Conservation (phyloP, 92 coral and sea anemone species). For the Heteractis magnifica region DNA sequence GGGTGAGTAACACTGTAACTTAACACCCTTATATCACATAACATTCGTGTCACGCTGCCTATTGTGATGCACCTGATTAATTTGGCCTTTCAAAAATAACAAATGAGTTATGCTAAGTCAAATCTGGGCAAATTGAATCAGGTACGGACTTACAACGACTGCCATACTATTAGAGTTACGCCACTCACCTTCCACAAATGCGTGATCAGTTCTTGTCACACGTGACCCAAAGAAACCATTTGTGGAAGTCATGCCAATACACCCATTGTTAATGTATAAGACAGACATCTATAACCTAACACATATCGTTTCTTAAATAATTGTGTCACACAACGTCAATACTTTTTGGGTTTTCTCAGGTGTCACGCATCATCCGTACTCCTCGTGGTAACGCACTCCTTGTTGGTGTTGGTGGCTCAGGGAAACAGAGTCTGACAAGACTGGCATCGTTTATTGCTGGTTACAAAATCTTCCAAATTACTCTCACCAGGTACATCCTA, state of each 20-base stretch:
- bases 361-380: conserved; percentile 85
- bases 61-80: neutral
- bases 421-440: conserved; percentile 86
- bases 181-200: no score
- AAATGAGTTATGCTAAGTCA: no score
- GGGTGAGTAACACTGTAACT: conserved; percentile 44
- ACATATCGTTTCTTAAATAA: no score
- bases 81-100: no score
- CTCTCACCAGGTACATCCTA: conserved; percentile 73
- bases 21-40: no score
- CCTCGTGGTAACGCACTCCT: conserved; percentile 96
- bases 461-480: conserved; percentile 90
- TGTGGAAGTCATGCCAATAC: no score
- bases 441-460: conserved; percentile 91
- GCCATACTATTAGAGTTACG: no score
- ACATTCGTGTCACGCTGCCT: neutral
- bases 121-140: no score
- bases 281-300: no score
- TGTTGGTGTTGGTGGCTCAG: conserved; percentile 97
- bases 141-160: no score
- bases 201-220: neutral
- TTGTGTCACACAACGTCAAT: neutral
- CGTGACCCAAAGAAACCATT: neutral
- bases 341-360: conserved; percentile 39
- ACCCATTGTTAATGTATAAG: no score